Evolutionary conservation across 2,888 invertebrate species (phyloP).

Genomic region (Rugalucina vietnamica): DNA sequence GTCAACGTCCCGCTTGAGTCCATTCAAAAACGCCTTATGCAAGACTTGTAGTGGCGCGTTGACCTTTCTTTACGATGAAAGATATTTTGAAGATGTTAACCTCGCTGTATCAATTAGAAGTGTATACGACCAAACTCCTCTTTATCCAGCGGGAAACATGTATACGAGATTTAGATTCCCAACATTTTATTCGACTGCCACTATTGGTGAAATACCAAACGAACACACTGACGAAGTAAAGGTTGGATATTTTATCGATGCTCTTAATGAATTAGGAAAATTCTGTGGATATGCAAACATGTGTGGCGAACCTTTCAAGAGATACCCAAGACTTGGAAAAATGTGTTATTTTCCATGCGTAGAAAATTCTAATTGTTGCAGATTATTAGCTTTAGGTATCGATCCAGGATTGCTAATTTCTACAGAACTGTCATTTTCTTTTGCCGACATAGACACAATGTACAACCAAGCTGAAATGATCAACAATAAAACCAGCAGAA

Average conservation of each 20-base stretch:
- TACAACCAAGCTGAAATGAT: no score
- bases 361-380: background rate
- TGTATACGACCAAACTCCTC: background rate
- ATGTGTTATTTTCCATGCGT: background rate
- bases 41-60: background rate
- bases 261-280: background rate
- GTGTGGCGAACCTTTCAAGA: background rate
- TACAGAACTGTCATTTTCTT: background rate
- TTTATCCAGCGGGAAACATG: no score
- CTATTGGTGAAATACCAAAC: no score
- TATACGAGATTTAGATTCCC: no score
- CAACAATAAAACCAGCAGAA: background rate
- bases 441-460: background rate
- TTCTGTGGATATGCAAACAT: background rate
- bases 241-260: background rate
- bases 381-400: background rate
- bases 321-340: background rate
- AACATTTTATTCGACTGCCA: no score
- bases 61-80: background rate
- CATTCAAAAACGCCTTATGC: background rate
- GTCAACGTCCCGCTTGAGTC: background rate
- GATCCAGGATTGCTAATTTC: background rate
- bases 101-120: background rate
- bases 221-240: no score
- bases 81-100: background rate